phyloP scores from a whole-genome alignment of 2,113 vertebrate genomes.

The Upupa epops region DNA sequence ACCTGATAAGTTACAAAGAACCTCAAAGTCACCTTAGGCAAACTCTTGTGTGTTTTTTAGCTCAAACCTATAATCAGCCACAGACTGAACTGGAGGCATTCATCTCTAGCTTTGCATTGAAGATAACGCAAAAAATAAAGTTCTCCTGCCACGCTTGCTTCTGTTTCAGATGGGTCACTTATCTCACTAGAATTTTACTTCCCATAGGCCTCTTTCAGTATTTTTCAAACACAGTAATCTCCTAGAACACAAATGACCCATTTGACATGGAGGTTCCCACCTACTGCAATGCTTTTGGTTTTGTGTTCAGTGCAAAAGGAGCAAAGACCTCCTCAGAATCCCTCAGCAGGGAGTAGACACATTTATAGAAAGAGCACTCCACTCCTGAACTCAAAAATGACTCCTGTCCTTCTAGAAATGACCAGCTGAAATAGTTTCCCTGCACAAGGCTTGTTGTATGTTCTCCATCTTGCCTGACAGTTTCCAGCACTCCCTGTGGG shows the following conservation, averaged over 20 bases:
- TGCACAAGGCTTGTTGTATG: not conserved
- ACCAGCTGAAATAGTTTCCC: not conserved
- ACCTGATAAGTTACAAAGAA: no score
- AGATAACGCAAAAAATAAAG: no score
- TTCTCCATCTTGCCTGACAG: not conserved
- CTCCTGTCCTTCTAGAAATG: not conserved
- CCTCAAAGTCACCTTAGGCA: no score
- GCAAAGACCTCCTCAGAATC: not conserved
- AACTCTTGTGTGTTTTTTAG: no score
- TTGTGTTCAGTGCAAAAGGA: not conserved
- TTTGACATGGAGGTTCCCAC: not conserved
- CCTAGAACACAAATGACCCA: not conserved
- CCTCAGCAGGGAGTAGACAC: accelerated
- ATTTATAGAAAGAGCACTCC: not conserved
- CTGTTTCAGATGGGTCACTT: not conserved
- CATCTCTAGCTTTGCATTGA: no score
- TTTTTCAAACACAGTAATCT: not conserved
- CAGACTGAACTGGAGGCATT: no score
- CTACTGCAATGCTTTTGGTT: not conserved
- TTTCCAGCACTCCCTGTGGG: not conserved
- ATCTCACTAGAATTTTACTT: not conserved
- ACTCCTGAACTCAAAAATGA: not conserved
- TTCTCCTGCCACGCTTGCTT: no score
- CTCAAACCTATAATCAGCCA: no score
- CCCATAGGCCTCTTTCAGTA: not conserved